Evolutionary conservation across 2,888 invertebrate genomes (phyloP).

Genomic region (Trisateles emortualis): DNA sequence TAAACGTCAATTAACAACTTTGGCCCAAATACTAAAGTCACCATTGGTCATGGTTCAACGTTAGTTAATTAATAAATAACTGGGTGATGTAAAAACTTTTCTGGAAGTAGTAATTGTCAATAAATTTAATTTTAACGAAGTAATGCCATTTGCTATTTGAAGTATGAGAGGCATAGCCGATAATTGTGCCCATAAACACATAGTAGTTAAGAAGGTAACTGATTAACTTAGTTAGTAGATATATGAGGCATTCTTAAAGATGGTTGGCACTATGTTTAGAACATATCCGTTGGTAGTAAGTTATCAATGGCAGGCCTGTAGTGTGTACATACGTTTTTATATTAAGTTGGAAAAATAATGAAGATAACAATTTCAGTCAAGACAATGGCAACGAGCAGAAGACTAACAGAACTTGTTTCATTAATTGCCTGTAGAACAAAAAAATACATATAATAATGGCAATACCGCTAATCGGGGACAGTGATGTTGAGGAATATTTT

Average conservation of each 20-base stretch:
- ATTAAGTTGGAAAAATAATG: too few species aligned
- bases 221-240: not conserved
- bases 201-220: not conserved
- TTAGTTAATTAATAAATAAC: conserved; percentile 34
- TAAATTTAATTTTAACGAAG: conserved; percentile 52
- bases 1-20: not conserved
- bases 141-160: conserved; percentile 35
- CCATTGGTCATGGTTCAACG: conserved; percentile 19
- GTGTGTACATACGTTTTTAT: too few species aligned
- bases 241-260: not conserved
- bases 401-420: too few species aligned
- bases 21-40: conserved; percentile 29
- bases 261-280: not conserved
- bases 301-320: not conserved
- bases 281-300: not conserved
- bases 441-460: too few species aligned
- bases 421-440: too few species aligned
- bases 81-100: conserved; percentile 26
- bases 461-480: too few species aligned
- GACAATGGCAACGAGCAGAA: too few species aligned
- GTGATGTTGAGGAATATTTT: too few species aligned
- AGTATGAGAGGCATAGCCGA: conserved; percentile 16
- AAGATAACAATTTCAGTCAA: too few species aligned
- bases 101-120: conserved; percentile 49
- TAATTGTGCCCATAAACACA: conserved; percentile 35